A percentile compares a stretch with the other conserved stretches of the same genome.
Evolutionary conservation across 2,113 vertebrate genomes (phyloP).

Genomic region (Ammodytes marinus): DNA sequence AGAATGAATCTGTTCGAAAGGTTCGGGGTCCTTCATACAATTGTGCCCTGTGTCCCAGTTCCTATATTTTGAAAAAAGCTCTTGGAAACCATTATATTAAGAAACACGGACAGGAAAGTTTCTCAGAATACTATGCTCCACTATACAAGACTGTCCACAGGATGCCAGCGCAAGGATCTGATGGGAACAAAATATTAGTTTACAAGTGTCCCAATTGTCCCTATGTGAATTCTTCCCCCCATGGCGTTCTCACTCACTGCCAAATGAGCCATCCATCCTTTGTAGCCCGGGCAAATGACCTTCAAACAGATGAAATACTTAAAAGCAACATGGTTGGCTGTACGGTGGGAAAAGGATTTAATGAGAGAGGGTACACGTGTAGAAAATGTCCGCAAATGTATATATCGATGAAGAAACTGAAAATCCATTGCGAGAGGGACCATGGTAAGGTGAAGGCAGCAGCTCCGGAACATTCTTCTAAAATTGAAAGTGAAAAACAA

Average conservation of each 20-base stretch:
- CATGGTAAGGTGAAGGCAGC: slow-evolving; percentile 83
- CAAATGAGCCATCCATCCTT: slow-evolving; percentile 90
- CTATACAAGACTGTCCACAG: slow-evolving; percentile 75
- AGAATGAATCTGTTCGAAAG: slow-evolving; percentile 81
- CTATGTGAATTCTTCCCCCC: slow-evolving; percentile 89
- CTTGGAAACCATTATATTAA: slow-evolving; percentile 90
- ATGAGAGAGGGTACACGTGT: slow-evolving; percentile 89
- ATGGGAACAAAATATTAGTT: slow-evolving; percentile 66
- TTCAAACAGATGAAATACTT: slow-evolving; percentile 86
- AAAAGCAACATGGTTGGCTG: slow-evolving; percentile 79
- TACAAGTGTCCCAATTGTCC: slow-evolving; percentile 91
- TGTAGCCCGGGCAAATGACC: slow-evolving; percentile 88
- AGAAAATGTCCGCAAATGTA: slow-evolving; percentile 88
- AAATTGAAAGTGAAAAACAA: slow-evolving; percentile 73
- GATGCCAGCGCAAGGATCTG: slow-evolving; percentile 78
- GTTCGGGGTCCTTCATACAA: slow-evolving; percentile 82
- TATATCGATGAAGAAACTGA: slow-evolving; percentile 86
- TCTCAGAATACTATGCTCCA: slow-evolving; percentile 87
- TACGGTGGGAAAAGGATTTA: slow-evolving; percentile 81
- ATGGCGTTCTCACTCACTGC: slow-evolving; percentile 92
- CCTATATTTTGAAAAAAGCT: slow-evolving; percentile 85
- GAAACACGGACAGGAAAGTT: slow-evolving; percentile 89
- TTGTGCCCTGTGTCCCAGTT: slow-evolving; percentile 88
- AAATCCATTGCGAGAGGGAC: slow-evolving; percentile 86
- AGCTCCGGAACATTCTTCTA: slow-evolving; percentile 72